Evolutionary conservation across 2,113 vertebrate genomes (phyloP).

Genomic region (Passerina amoena): DNA sequence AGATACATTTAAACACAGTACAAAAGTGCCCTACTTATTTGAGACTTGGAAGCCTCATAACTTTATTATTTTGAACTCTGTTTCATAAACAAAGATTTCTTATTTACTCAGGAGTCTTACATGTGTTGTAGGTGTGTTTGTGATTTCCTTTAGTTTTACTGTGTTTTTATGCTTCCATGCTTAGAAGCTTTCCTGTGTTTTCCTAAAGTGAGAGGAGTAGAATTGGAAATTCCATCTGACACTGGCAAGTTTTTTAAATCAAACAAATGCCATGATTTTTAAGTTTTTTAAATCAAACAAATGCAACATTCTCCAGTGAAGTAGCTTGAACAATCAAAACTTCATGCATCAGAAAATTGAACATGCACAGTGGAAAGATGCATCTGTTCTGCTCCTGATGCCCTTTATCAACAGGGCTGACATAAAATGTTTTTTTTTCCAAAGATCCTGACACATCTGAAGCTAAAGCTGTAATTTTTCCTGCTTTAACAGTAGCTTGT

Average conservation of each 20-base stretch:
- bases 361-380: not conserved
- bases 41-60: not conserved
- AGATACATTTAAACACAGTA: not conserved
- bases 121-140: not conserved
- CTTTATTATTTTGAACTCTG: not conserved
- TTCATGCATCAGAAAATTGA: not conserved
- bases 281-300: not conserved
- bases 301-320: not conserved
- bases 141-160: conserved; percentile 3
- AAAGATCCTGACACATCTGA: not conserved
- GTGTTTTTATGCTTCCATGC: not conserved
- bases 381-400: not conserved
- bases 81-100: not conserved
- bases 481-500: conserved; percentile 11
- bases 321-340: not conserved
- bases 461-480: conserved; percentile 40
- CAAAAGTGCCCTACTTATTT: not conserved
- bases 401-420: conserved; percentile 3
- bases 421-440: not conserved
- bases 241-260: not conserved
- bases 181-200: not conserved
- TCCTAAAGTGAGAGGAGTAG: not conserved
- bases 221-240: not conserved
- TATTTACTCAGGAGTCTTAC: not conserved
- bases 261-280: not conserved